Base-by-base conservation (phyloP, 2,888 invertebrate species). In the Subacronicta megacephala region DNA sequence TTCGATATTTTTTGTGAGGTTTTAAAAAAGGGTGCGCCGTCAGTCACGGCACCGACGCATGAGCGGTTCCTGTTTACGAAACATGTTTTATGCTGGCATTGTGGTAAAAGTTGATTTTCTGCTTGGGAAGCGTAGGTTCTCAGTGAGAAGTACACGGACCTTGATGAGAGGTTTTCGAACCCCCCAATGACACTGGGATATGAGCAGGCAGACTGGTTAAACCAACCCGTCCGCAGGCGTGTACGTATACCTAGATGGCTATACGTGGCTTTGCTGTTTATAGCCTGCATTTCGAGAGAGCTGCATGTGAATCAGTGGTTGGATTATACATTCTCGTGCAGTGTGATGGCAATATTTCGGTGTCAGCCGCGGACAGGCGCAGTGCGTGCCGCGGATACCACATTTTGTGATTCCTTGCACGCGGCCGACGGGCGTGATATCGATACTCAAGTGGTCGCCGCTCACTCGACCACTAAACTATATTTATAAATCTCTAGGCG, bases 31-130 rank as follows among this genome's bases (percentile, higher is more conserved):
- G 73, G 80, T 69, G 72, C 63, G 68, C 52, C 68, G 62, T 33
- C 53, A 57, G 63, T 61, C 65, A 55, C 55, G 46, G 62, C 72
- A 64, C 74, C 62, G 61, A 70, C 73, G 71, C 76, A 68, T 72
- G 68, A 75, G 62, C 76, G 82, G 84, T 92, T 91, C 90, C 91
- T 90, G 91, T 90, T 91, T 87, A 80, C 83, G 82, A 91, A 90
- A 92, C 91, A 83, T 87, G 90, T 90, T 90, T 87, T 84, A 85
- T 84, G 66, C 58, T 70, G 78, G 79, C 78, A 90, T 88, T 90
- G 89, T 88, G 82, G 91, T 93, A 92, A 92, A 92, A 92, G 92
- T 92, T 91, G 92, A 87, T 88, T 91, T 89, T 88, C 87, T 84
- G 80, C 88, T 87, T 80, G 80, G 85, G 89, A 90, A 90, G 85